Evolutionary conservation across 2,113 vertebrate species (phyloP).

Genomic region (Ancistrus triradiatus): DNA sequence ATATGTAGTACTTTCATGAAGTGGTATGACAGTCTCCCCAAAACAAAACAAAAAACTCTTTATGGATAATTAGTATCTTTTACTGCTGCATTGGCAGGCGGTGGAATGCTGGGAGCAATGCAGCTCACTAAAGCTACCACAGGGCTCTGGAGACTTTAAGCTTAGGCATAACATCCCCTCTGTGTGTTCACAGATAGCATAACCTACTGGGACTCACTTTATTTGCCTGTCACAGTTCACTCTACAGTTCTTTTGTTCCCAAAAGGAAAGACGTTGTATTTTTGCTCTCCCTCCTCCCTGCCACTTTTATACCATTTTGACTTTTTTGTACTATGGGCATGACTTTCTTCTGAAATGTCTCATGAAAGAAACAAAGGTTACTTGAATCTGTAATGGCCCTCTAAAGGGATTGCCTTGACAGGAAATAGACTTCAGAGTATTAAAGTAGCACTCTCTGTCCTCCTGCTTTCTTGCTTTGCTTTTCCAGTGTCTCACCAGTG

Average conservation of each 20-base stretch:
- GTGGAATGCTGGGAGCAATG: constrained; percentile 20
- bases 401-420: constrained; percentile 71
- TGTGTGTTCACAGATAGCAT: constrained; percentile 70
- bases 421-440: constrained; percentile 69
- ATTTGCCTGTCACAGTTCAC: constrained; percentile 72
- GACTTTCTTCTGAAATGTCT: constrained; percentile 78
- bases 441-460: constrained; percentile 59
- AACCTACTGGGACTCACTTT: constrained; percentile 66
- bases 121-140: constrained; percentile 1
- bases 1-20: constrained; percentile 65
- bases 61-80: constrained; percentile 54
- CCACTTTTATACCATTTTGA: constrained; percentile 35
- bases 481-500: constrained; percentile 45
- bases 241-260: constrained; percentile 70
- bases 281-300: neutral
- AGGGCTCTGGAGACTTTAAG: constrained; percentile 58
- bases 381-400: constrained; percentile 78
- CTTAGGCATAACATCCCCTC: constrained; percentile 70
- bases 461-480: constrained; percentile 46
- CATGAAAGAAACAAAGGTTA: constrained; percentile 87
- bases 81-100: neutral
- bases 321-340: constrained; percentile 72
- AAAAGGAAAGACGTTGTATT: constrained; percentile 73
- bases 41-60: no score
- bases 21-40: no score